Evolutionary conservation across 2,113 vertebrate species (phyloP).

Genomic region (Nycticryphes semicollaris): DNA sequence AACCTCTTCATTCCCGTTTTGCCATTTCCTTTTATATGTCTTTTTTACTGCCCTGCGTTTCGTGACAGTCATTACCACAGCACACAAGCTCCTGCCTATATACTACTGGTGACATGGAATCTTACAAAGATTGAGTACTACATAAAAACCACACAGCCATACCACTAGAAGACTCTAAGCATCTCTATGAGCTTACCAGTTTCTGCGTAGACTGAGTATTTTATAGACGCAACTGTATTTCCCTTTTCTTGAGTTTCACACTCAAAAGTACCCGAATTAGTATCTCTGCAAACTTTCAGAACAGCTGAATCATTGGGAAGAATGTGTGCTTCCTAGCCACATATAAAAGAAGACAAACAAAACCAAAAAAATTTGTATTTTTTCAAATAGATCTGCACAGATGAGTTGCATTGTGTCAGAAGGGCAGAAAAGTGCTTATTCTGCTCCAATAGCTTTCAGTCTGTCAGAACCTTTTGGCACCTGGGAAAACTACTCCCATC

Average conservation of each 20-base stretch:
- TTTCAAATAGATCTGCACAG: background rate
- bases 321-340: conserved; percentile 43
- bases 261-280: conserved; percentile 40
- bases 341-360: background rate
- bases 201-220: conserved; percentile 57
- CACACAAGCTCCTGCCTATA: background rate
- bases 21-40: background rate
- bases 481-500: background rate
- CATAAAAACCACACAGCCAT: background rate
- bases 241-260: conserved; percentile 57
- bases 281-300: conserved; percentile 47
- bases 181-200: conserved; percentile 37
- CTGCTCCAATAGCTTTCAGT: background rate
- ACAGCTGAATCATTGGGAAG: conserved; percentile 56
- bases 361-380: background rate
- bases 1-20: background rate
- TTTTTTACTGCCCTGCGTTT: conserved; percentile 14
- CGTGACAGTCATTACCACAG: background rate
- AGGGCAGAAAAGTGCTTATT: background rate
- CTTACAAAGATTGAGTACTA: background rate
- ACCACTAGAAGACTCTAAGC: background rate
- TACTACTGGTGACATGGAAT: background rate
- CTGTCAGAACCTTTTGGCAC: background rate
- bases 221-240: conserved; percentile 66
- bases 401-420: background rate